These are phyloP conservation scores for Danaus melanippus DNA, from an alignment of 1,140 invertebrate species.

Conservation along the genomic window DNA sequence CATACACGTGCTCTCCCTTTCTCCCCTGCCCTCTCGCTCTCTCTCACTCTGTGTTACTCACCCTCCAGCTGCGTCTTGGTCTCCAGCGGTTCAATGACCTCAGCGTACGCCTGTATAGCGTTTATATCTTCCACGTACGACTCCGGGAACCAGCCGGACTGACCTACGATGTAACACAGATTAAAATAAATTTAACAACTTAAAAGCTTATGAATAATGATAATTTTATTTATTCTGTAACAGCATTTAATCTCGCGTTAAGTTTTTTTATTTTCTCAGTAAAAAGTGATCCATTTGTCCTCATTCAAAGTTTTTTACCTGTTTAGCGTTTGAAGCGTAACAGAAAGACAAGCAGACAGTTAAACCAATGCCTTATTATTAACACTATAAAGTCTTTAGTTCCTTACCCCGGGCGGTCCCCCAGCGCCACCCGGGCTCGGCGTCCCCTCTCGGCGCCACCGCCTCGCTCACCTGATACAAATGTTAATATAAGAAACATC, in stretches of 20 bases:
- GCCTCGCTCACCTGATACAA: conserved; percentile 42
- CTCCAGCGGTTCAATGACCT: conserved; percentile 48
- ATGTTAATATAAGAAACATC: neutral
- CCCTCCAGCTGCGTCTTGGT: conserved; percentile 64
- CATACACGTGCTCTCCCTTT: neutral
- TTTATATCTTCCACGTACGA: conserved; percentile 92
- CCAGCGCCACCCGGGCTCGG: conserved; percentile 97
- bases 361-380: too few relatives aligned
- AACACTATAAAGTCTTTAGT: too few relatives aligned
- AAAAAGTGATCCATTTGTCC: too few relatives aligned
- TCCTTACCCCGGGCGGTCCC: conserved; percentile 85
- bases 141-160: conserved; percentile 98
- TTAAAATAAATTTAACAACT: neutral
- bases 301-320: too few relatives aligned
- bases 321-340: too few relatives aligned
- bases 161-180: conserved; percentile 43
- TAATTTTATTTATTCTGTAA: too few relatives aligned
- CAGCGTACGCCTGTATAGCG: conserved; percentile 30
- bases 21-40: neutral
- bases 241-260: too few relatives aligned
- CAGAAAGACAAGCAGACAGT: too few relatives aligned
- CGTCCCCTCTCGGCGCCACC: conserved; percentile 86
- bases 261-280: too few relatives aligned
- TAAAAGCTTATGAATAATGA: too few relatives aligned
- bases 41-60: conserved; percentile 8